phyloP scores from a whole-genome alignment of 2,797 vertebrate genomes.

The Cephalopachus bancanus region DNA sequence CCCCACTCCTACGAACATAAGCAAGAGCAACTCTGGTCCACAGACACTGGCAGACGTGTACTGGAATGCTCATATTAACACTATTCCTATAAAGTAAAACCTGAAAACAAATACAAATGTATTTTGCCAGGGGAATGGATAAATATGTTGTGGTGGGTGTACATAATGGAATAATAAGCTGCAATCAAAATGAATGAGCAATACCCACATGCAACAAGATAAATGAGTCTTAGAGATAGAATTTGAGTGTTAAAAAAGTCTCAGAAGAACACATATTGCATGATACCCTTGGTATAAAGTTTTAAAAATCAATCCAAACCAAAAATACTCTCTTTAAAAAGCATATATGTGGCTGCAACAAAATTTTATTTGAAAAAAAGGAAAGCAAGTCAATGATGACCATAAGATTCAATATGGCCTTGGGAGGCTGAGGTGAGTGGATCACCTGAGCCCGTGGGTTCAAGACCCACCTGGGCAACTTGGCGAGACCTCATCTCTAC shows the following conservation, averaged over 20 bases:
- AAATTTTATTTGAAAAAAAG: constrained; percentile 51
- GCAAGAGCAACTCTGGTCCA: not conserved
- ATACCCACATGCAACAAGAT: not conserved
- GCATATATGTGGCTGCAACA: not conserved
- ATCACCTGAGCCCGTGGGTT: too few species aligned
- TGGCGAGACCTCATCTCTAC: too few species aligned
- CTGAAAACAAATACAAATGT: not conserved
- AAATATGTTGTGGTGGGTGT: not conserved
- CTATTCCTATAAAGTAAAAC: not conserved
- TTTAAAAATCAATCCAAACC: constrained; percentile 61
- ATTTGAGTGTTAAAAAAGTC: constrained; percentile 51
- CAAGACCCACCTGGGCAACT: too few species aligned
- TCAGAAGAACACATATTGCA: constrained; percentile 51
- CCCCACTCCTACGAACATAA: not conserved
- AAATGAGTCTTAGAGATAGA: constrained; percentile 55
- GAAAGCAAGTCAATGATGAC: constrained; percentile 10
- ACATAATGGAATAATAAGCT: constrained; percentile 52
- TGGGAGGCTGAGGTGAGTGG: too few species aligned
- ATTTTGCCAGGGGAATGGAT: constrained; percentile 1
- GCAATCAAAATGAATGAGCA: constrained; percentile 62
- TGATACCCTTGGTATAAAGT: not conserved
- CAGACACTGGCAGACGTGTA: not conserved
- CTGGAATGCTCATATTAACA: not conserved
- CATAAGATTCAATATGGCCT: not conserved
- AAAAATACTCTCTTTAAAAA: constrained; percentile 19